These are phyloP conservation scores for Vanessa atalanta DNA, from an alignment of 1,140 invertebrate species.

Conservation along the genomic window DNA sequence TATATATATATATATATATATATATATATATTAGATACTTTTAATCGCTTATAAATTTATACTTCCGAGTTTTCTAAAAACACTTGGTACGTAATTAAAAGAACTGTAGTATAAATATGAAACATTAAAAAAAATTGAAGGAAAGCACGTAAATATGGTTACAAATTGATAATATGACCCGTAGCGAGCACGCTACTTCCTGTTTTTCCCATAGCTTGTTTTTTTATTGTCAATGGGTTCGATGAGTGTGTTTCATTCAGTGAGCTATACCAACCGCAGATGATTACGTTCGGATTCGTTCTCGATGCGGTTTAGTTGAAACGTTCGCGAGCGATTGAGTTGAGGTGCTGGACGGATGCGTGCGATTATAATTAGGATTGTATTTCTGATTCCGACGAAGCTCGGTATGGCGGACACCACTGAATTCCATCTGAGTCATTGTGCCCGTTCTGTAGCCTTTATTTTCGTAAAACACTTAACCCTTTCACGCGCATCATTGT, in stretches of 20 bases:
- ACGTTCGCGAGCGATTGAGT: conserved; percentile 72
- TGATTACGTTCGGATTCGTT: conserved; percentile 43
- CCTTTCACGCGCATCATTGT: conserved; percentile 75
- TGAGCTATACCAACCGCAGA: conserved; percentile 44
- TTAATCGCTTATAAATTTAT: background rate
- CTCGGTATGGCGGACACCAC: conserved; percentile 73
- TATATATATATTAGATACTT: no score
- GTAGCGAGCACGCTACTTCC: background rate
- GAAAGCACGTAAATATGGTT: conserved; percentile 1
- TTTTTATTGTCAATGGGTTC: conserved; percentile 26
- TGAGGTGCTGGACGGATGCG: conserved; percentile 77
- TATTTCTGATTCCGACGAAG: conserved; percentile 81
- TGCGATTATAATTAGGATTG: conserved; percentile 81
- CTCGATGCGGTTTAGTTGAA: conserved; percentile 55
- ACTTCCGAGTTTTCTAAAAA: background rate
- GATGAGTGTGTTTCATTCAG: conserved; percentile 34
- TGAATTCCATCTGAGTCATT: conserved; percentile 80
- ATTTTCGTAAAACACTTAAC: conserved; percentile 79
- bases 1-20: no score
- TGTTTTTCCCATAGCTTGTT: background rate
- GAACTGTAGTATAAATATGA: background rate
- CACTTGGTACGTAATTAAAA: background rate
- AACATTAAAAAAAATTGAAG: background rate
- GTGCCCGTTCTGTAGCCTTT: conserved; percentile 78
- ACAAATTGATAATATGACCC: conserved; percentile 1